A percentile compares a stretch with the other conserved stretches of the same genome.
These are phyloP conservation scores for Telenomus remus DNA, from an alignment of 1,140 invertebrate species.

Conservation along the genomic window DNA sequence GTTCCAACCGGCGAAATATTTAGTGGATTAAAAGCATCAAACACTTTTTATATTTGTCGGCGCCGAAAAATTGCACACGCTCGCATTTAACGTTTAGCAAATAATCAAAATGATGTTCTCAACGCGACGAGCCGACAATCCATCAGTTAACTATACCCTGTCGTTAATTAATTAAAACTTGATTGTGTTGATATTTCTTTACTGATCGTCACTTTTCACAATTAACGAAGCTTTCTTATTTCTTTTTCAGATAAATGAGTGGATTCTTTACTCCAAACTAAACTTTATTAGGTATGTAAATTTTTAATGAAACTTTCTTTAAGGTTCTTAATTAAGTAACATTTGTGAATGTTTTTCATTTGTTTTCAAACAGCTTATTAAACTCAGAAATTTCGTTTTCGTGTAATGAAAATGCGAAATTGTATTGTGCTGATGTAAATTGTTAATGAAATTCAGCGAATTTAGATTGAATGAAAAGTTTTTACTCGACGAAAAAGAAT, in stretches of 20 bases:
- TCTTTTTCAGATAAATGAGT: background rate
- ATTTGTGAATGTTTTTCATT: no score
- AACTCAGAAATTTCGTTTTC: no score
- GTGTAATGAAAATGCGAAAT: no score
- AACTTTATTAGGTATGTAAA: no score
- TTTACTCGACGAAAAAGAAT: no score
- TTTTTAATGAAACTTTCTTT: no score
- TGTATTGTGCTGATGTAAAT: no score
- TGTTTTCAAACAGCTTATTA: no score
- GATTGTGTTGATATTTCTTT: background rate
- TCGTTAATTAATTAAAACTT: constrained; percentile 19
- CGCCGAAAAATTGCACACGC: constrained; percentile 4
- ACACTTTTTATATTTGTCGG: constrained; percentile 19
- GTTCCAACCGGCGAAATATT: constrained; percentile 39
- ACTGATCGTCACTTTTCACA: background rate
- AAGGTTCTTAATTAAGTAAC: no score
- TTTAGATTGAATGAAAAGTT: no score
- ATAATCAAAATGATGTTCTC: constrained; percentile 23
- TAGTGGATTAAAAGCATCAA: constrained; percentile 29
- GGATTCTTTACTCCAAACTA: no score
- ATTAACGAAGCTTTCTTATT: background rate
- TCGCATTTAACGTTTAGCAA: constrained; percentile 28
- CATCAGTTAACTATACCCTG: constrained; percentile 6
- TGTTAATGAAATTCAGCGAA: no score
- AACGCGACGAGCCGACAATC: constrained; percentile 27